Evolutionary conservation across 2,797 vertebrate genomes (phyloP).

Genomic region (Delichon dasypus): DNA sequence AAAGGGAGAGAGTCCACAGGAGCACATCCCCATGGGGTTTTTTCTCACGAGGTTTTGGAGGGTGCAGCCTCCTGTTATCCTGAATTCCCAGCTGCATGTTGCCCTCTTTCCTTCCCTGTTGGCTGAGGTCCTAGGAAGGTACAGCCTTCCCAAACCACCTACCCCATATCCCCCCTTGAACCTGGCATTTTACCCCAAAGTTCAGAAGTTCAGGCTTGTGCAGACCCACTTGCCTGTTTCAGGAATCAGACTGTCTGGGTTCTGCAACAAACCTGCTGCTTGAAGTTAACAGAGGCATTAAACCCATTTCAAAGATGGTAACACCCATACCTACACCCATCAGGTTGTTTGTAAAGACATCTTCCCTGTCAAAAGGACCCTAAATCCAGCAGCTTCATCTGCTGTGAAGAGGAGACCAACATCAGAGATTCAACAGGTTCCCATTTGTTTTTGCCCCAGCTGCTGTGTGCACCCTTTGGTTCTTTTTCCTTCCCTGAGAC

Average conservation of each 20-base stretch:
- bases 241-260: no score
- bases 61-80: no score
- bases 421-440: background rate
- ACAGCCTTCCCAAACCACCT: background rate
- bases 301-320: background rate
- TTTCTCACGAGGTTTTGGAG: rapidly evolving
- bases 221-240: background rate
- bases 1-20: background rate
- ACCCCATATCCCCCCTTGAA: background rate
- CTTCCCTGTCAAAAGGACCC: background rate
- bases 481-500: background rate
- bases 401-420: background rate
- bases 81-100: background rate
- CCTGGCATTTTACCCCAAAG: background rate
- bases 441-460: background rate
- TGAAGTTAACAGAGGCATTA: background rate
- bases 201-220: background rate
- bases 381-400: background rate
- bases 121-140: background rate
- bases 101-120: background rate
- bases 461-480: background rate
- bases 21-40: rapidly evolving
- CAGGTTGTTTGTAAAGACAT: background rate
- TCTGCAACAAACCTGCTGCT: background rate
- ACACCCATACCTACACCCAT: background rate